Conservation (phyloP, 2,888 invertebrate species). For the Parnassius apollo region DNA sequence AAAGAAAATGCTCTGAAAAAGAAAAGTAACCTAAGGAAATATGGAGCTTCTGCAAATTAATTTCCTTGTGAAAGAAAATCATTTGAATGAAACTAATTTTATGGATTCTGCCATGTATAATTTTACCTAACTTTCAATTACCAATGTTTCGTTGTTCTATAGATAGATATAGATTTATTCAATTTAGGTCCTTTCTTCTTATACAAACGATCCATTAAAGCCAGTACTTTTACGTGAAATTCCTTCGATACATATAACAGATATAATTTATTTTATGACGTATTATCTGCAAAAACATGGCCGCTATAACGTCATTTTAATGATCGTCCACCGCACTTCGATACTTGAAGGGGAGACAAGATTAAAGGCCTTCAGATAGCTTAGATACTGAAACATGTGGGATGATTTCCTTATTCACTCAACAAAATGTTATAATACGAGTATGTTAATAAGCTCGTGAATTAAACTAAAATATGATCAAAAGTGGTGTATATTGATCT, state of each 20-base stretch:
- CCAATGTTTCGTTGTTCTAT: neutral
- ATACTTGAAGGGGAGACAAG: conserved; percentile 23
- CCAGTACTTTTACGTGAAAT: conserved; percentile 13
- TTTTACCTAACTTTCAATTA: too few species aligned
- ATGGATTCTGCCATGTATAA: too few species aligned
- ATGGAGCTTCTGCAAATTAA: too few species aligned
- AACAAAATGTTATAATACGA: neutral
- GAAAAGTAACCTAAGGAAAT: too few species aligned
- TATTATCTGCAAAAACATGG: conserved; percentile 45
- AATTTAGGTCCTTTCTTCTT: conserved; percentile 16
- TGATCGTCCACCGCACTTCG: conserved; percentile 42
- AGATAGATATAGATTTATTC: conserved; percentile 2
- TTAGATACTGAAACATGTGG: conserved; percentile 15
- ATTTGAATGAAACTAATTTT: too few species aligned
- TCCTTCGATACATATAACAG: conserved; percentile 21
- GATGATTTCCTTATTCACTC: conserved; percentile 5
- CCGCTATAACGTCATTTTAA: conserved; percentile 49
- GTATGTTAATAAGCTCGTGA: too few species aligned
- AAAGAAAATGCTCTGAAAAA: too few species aligned
- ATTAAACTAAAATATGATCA: too few species aligned
- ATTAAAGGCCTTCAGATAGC: conserved; percentile 15
- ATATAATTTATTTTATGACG: conserved; percentile 47
- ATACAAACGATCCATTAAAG: conserved; percentile 16
- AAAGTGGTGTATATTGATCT: too few species aligned
- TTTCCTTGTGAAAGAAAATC: too few species aligned